Conservation (phyloP, 2,888 invertebrate genomes). For the Tigriopus californicus region DNA sequence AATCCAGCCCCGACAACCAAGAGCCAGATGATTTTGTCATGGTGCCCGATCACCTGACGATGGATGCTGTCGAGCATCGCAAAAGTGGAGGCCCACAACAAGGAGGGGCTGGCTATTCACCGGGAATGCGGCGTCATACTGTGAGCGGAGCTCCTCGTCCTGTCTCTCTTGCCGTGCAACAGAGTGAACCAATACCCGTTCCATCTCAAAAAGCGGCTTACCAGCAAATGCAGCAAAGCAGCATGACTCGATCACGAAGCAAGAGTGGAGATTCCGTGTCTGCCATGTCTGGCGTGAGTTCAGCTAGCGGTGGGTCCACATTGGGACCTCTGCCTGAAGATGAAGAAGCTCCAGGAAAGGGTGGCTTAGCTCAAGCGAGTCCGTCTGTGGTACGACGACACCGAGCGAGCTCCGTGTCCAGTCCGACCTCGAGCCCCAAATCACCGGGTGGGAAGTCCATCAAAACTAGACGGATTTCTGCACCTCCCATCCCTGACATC, state of each 20-base stretch:
- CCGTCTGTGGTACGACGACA: conserved; percentile 3
- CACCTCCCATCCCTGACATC: background rate
- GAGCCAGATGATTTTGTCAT: conserved; percentile 54
- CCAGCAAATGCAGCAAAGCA: conserved; percentile 15
- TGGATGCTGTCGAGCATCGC: conserved; percentile 14
- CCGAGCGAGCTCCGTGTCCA: background rate
- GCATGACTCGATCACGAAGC: conserved; percentile 6
- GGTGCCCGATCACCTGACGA: conserved; percentile 37
- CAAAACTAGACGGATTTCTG: background rate
- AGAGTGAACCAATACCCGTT: conserved; percentile 53
- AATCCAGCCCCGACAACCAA: background rate
- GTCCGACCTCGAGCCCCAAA: background rate
- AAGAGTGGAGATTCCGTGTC: conserved; percentile 8
- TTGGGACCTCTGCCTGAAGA: conserved; percentile 15
- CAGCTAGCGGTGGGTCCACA: conserved; percentile 15
- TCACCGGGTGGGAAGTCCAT: background rate
- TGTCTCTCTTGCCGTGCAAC: background rate
- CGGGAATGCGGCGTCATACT: background rate
- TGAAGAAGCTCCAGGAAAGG: background rate
- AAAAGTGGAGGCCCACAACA: background rate
- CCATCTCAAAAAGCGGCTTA: conserved; percentile 42
- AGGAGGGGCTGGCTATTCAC: background rate
- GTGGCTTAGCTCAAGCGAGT: background rate
- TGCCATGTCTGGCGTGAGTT: conserved; percentile 13
- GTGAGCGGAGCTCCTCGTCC: background rate